Evolutionary conservation across 1,140 invertebrate species (phyloP).

Genomic region (Zaprionus nigranus): DNA sequence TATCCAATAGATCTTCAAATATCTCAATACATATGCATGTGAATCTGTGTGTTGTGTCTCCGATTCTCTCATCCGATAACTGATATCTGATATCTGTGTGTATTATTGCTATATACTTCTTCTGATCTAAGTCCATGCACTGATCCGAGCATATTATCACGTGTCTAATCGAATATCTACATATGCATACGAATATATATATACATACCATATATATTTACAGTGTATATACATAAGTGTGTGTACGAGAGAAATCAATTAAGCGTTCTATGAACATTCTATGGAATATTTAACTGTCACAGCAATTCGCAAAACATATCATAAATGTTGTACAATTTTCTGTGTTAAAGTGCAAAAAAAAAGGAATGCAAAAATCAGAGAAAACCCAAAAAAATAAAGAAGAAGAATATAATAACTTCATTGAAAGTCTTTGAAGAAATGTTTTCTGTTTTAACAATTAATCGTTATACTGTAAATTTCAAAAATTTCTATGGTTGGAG

Average conservation of each 20-base stretch:
- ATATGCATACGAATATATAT: background rate
- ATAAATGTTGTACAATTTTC: constrained; percentile 84
- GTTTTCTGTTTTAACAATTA: background rate
- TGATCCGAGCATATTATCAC: constrained; percentile 23
- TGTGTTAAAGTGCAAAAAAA: constrained; percentile 56
- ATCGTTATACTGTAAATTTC: background rate
- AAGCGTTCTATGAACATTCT: constrained; percentile 45
- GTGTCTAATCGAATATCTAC: constrained; percentile 13
- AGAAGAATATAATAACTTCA: constrained; percentile 13
- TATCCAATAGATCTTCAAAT: constrained; percentile 8
- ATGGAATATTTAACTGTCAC: constrained; percentile 76
- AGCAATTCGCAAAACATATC: constrained; percentile 85
- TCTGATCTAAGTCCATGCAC: constrained; percentile 39
- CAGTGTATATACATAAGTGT: constrained; percentile 43
- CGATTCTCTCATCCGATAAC: constrained; percentile 26
- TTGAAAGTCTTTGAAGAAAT: constrained; percentile 18
- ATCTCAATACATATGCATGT: constrained; percentile 16
- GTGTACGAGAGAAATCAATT: constrained; percentile 24
- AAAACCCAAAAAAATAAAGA: constrained; percentile 4
- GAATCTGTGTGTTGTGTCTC: constrained; percentile 44
- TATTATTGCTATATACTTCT: constrained; percentile 33
- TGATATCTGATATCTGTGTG: constrained; percentile 15
- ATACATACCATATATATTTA: constrained; percentile 28
- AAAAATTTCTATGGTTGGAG: background rate
- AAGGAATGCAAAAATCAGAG: constrained; percentile 13